A percentile compares a stretch with the other conserved stretches of the same genome.
Conservation (phyloP, 2,888 invertebrate genomes). For the Phaedon cochleariae region DNA sequence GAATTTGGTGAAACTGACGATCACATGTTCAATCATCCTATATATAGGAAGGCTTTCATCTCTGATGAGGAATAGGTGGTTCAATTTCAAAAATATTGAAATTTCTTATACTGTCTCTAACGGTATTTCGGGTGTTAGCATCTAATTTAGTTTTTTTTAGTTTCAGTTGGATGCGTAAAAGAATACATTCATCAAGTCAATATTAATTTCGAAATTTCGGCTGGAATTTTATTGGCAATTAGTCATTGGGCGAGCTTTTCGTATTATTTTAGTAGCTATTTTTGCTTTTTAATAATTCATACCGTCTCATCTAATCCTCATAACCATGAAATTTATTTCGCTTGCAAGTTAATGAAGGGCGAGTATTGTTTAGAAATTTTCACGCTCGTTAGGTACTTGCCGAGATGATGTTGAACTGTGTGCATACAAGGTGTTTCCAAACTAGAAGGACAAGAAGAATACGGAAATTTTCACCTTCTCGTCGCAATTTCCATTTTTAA, state of each 20-base stretch:
- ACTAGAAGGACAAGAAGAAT: background rate
- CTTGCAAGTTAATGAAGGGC: background rate
- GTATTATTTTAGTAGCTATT: no score
- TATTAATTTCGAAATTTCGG: no score
- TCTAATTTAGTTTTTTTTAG: background rate
- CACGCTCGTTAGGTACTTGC: background rate
- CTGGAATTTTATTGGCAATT: no score
- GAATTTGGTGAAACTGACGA: background rate
- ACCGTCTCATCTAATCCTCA: background rate
- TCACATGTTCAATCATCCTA: background rate
- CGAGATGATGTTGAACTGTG: no score
- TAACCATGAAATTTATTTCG: background rate
- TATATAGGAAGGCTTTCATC: background rate
- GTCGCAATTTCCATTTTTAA: no score
- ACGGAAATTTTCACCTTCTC: no score
- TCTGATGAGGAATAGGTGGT: no score
- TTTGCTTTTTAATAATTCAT: background rate
- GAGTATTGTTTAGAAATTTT: background rate
- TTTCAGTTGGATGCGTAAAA: background rate
- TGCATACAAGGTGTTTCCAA: background rate
- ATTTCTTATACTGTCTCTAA: background rate
- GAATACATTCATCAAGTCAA: background rate
- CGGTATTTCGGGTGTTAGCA: background rate
- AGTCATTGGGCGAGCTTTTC: no score
- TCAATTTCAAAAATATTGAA: background rate